Evolutionary conservation across 2,113 vertebrate species (phyloP).

Genomic region (Sarotherodon lohbergeri): DNA sequence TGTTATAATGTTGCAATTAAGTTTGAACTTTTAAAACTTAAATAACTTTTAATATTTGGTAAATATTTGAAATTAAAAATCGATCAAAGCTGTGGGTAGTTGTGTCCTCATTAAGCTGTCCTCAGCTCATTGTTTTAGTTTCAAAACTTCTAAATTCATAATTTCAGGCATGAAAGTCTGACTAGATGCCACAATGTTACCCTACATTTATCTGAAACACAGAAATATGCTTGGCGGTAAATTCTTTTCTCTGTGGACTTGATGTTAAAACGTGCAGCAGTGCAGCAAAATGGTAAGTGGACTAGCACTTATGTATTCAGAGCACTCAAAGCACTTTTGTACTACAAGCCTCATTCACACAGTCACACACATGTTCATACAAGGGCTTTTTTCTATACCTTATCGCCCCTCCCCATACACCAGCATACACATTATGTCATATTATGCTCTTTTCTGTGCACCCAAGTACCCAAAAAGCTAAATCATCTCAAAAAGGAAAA

Average conservation of each 20-base stretch:
- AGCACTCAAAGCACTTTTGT: not conserved
- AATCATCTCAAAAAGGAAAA: rapidly evolving
- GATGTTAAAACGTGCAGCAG: not conserved
- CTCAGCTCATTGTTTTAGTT: not conserved
- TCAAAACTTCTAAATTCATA: not conserved
- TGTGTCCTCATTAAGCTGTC: not conserved
- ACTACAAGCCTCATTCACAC: not conserved
- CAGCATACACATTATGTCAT: rapidly evolving
- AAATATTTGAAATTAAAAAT: not conserved
- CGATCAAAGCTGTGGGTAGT: not conserved
- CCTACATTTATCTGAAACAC: not conserved
- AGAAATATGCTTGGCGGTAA: not conserved
- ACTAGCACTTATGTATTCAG: not conserved
- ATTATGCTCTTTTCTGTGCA: not conserved
- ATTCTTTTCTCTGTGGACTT: not conserved
- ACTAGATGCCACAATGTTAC: rapidly evolving
- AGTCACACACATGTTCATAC: rapidly evolving
- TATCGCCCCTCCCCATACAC: not conserved
- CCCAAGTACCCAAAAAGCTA: rapidly evolving
- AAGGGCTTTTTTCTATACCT: not conserved
- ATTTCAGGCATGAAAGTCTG: not conserved
- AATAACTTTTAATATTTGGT: not conserved
- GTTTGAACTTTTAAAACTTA: not conserved
- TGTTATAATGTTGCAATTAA: not conserved
- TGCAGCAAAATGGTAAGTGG: not conserved